Evolutionary conservation across 1,140 invertebrate genomes (phyloP).

Genomic region (Caenorhabditis briggsae): DNA sequence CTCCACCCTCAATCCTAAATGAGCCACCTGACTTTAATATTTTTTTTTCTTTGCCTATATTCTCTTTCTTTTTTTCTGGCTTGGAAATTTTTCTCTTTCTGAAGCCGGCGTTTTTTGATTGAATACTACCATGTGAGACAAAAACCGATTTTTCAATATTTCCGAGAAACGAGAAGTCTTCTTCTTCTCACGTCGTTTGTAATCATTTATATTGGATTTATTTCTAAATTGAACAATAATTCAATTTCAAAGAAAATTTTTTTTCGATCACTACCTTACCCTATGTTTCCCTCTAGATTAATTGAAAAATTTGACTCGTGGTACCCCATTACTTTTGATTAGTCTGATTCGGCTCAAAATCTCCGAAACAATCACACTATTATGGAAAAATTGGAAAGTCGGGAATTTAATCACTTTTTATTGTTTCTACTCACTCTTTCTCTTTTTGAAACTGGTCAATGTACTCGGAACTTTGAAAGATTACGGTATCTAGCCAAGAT

Average conservation of each 20-base stretch:
- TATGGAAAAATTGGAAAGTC: neutral
- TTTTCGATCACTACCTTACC: too few species aligned
- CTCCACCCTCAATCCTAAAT: neutral
- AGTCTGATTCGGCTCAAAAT: neutral
- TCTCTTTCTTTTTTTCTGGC: constrained; percentile 4
- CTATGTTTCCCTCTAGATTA: neutral
- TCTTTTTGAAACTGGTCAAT: neutral
- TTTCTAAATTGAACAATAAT: neutral
- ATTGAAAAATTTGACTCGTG: neutral
- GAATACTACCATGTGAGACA: constrained; percentile 8
- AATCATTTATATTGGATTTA: neutral
- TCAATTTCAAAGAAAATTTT: neutral
- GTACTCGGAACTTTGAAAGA: neutral
- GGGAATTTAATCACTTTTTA: neutral
- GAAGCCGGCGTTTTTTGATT: constrained; percentile 30
- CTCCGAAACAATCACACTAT: neutral
- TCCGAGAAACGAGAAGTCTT: neutral
- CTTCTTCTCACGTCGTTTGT: neutral
- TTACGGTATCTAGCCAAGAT: neutral
- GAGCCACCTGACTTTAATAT: constrained; percentile 21
- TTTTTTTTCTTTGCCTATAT: neutral
- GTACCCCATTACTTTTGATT: neutral
- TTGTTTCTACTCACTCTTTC: neutral
- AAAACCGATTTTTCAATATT: constrained; percentile 44
- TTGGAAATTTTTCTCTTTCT: neutral